These are phyloP conservation scores for Reticulitermes lucifugus DNA, from an alignment of 2,888 invertebrate species.

Conservation along the genomic window DNA sequence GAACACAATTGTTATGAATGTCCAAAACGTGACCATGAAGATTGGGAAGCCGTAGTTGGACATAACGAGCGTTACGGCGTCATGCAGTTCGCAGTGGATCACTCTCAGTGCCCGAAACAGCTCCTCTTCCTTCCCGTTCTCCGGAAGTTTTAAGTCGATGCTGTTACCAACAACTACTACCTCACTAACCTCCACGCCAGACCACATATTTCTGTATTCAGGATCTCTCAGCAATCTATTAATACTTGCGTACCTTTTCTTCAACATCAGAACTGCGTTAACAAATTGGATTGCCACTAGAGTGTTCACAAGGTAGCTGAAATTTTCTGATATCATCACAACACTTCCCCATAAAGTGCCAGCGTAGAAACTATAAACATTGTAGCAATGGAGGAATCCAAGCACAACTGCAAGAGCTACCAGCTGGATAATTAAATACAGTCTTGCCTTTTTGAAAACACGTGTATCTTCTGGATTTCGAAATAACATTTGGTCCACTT, in stretches of 20 bases:
- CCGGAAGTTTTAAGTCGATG: not conserved
- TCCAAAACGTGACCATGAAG: slow-evolving; percentile 10
- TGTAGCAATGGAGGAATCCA: slow-evolving; percentile 6
- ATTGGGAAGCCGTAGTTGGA: slow-evolving; percentile 1
- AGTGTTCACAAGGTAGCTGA: not conserved
- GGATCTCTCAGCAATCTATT: not conserved
- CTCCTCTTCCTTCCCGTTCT: not conserved
- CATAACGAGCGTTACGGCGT: not conserved
- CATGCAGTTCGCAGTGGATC: not conserved
- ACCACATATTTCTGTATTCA: not conserved
- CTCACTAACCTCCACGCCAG: not conserved
- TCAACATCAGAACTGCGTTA: not conserved
- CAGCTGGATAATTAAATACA: not conserved
- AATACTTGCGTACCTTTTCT: not conserved
- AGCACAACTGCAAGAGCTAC: not conserved
- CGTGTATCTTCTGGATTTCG: not conserved
- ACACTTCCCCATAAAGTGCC: not conserved
- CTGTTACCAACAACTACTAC: not conserved
- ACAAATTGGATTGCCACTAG: not conserved
- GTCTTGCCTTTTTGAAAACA: not conserved
- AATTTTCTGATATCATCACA: not conserved
- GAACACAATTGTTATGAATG: not conserved
- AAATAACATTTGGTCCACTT: not conserved
- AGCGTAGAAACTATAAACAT: not conserved
- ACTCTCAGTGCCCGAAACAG: not conserved